Evolutionary conservation across 64 coral and sea anemone species (phyloP).

Genomic region (Orbicella faveolata): DNA sequence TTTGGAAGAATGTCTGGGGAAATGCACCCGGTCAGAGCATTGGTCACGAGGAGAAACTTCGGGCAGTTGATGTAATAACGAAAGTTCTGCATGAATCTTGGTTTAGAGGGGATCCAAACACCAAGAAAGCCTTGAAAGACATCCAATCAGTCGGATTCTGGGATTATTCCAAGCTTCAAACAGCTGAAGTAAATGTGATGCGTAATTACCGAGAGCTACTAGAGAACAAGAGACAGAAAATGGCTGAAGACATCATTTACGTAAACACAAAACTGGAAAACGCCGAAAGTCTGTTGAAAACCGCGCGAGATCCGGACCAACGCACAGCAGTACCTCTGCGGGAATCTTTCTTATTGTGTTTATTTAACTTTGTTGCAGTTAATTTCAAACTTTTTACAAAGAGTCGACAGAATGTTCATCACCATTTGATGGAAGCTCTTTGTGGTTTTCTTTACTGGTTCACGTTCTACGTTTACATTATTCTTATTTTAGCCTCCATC

Average conservation of each 20-base stretch:
- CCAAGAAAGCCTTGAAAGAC: background rate
- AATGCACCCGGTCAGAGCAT: background rate
- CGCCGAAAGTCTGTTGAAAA: background rate
- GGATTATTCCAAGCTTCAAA: background rate
- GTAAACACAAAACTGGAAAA: constrained; percentile 6
- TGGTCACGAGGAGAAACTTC: background rate
- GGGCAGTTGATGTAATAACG: background rate
- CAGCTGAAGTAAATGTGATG: background rate
- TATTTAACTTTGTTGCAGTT: background rate
- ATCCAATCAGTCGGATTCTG: constrained; percentile 15
- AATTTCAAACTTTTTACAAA: background rate
- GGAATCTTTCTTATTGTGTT: background rate
- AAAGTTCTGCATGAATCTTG: constrained; percentile 4
- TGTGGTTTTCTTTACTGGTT: no score
- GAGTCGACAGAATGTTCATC: background rate
- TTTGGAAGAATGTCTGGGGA: constrained; percentile 19
- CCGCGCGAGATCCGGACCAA: background rate
- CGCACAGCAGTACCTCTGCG: background rate
- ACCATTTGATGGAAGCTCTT: no score
- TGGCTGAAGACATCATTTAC: background rate
- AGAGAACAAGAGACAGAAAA: background rate
- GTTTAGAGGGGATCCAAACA: constrained; percentile 4
- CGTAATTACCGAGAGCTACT: constrained; percentile 1
- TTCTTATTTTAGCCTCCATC: no score
- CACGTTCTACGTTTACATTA: no score